Base-by-base conservation (phyloP, 2,113 vertebrate species). In the Lonchura striata region DNA sequence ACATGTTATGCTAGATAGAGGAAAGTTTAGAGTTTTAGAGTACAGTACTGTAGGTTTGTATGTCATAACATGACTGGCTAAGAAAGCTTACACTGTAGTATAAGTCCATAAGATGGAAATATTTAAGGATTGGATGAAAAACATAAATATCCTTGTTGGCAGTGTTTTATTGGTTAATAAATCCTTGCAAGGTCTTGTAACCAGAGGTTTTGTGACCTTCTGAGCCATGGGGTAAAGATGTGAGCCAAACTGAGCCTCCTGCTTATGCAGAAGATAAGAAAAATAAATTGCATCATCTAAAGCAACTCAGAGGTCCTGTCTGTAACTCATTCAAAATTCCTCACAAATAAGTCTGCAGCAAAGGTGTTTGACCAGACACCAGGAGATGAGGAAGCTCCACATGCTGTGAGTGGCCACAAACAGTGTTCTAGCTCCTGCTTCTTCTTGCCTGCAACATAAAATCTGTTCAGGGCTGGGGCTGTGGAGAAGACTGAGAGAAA, bases 371-470 rank as follows among this genome's bases (percentile, higher is more conserved):
- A 54, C 28, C 44, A 41, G 63, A 74, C 65, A 35, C 42, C 28
- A n/a, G 1, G 15, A 41, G 79, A 15, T 35, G 37, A 7, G 49
- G 31, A 33, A 82, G 53, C 24, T 60, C 53, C 3, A 0, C 31
- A 0, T 18, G 41, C 49, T 69, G 54, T 49, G 61, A 50, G 35
- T 14, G 12, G 49, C 39, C 42, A 41, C 5, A 22, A 11, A 2
- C 0, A 10, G 13, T 14, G 19, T 47, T 87, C 10, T 4, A 13
- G 20, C 50, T 89, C 33, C 54, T 5, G 27, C 30, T 87, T 17
- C 39, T 59, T 1, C 0, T 1, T 72, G 21, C 59, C 53, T 1
- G 0, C 35, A 85, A 49, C 39, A 44, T 47, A 28, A 87, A 63
- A 49, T 57, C 30, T 69, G 33, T 11, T 37, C 44, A 44, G 66